Percentiles rank a stretch among this genome's conserved stretches.
These are phyloP conservation scores for Listrodromus nycthemerus DNA, from an alignment of 2,888 invertebrate species.

Conservation along the genomic window DNA sequence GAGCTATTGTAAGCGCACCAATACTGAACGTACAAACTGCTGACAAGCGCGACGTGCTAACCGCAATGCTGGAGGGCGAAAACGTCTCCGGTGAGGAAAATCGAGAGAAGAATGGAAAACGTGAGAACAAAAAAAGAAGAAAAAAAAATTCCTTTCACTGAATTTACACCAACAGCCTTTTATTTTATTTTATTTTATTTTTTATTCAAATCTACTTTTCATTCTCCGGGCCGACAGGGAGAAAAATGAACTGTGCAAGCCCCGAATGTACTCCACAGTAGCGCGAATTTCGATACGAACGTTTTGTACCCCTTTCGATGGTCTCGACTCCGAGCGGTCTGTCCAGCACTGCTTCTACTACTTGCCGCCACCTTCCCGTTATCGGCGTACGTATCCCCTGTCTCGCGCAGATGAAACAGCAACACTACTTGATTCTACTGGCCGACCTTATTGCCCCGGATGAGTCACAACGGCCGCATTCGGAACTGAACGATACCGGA, in stretches of 20 bases:
- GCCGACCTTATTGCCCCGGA: constrained; percentile 3
- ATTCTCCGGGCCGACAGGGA: background rate
- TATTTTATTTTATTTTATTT: background rate
- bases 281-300: constrained; percentile 15
- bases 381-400: background rate
- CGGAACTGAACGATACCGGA: background rate
- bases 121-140: constrained; percentile 8
- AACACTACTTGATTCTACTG: background rate
- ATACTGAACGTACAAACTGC: constrained; percentile 21
- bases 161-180: background rate
- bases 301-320: background rate
- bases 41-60: constrained; percentile 37
- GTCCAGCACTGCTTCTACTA: constrained; percentile 2
- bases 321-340: constrained; percentile 14
- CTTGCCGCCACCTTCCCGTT: background rate
- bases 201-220: background rate
- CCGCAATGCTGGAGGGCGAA: constrained; percentile 53
- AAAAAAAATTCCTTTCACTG: background rate
- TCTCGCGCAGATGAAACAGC: background rate
- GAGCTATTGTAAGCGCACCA: background rate
- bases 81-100: background rate
- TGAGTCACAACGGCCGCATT: background rate
- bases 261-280: background rate
- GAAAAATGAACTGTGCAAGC: background rate
- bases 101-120: constrained; percentile 3